These are phyloP conservation scores for Lagopus leucura DNA, from an alignment of 2,113 vertebrate species.

Conservation along the genomic window DNA sequence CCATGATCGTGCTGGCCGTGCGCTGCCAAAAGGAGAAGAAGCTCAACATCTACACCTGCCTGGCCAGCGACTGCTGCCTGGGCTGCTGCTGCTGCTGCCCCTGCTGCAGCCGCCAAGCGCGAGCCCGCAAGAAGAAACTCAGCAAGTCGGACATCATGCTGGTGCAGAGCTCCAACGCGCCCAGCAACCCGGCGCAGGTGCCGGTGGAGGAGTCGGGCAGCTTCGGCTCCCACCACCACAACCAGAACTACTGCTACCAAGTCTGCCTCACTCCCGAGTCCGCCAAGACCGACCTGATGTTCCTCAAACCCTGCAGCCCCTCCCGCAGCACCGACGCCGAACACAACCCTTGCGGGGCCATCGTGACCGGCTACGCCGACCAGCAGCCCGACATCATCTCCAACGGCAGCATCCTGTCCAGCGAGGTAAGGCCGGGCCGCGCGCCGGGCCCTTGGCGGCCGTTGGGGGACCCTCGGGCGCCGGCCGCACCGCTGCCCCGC, in stretches of 20 bases:
- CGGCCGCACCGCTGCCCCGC: neutral
- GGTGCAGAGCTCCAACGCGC: slow-evolving; percentile 91
- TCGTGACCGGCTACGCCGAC: slow-evolving; percentile 91
- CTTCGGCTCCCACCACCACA: slow-evolving; percentile 92
- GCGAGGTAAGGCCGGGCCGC: slow-evolving; percentile 84
- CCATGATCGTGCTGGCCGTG: slow-evolving; percentile 95
- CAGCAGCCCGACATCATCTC: slow-evolving; percentile 98
- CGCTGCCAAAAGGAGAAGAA: slow-evolving; percentile 98
- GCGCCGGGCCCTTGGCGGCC: slow-evolving; percentile 52
- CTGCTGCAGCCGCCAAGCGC: slow-evolving; percentile 89
- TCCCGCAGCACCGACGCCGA: slow-evolving; percentile 91
- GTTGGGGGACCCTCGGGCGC: neutral
- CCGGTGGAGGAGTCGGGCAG: slow-evolving; percentile 89
- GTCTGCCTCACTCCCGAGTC: slow-evolving; percentile 98
- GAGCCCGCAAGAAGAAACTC: slow-evolving; percentile 96
- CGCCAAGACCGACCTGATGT: slow-evolving; percentile 98
- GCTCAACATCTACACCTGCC: slow-evolving; percentile 92
- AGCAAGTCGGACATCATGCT: slow-evolving; percentile 99
- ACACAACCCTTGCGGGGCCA: slow-evolving; percentile 92
- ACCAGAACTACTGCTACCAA: slow-evolving; percentile 98
- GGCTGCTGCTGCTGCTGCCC: slow-evolving; percentile 88
- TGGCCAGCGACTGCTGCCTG: slow-evolving; percentile 90
- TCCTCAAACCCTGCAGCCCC: slow-evolving; percentile 95
- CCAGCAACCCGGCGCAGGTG: slow-evolving; percentile 83
- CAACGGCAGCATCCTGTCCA: slow-evolving; percentile 95